phyloP scores from a whole-genome alignment of 1,140 invertebrate genomes.

The Halictus rubicundus region DNA sequence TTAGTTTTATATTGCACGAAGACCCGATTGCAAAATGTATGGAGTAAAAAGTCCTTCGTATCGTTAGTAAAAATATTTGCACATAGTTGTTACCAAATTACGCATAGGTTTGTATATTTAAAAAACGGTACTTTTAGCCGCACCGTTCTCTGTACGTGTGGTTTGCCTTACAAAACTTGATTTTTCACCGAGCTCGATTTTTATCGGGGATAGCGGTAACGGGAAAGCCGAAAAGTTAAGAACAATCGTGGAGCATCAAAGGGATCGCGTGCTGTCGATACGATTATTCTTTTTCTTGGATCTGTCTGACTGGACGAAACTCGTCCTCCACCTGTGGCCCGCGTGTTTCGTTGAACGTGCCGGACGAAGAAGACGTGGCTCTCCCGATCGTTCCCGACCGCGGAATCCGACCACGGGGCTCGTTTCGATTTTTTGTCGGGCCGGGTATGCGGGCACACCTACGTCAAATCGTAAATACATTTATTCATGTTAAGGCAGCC shows the following conservation, averaged over 20 bases:
- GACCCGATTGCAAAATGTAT: too few relatives aligned
- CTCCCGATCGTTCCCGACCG: slow-evolving; percentile 21
- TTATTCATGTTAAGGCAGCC: slow-evolving; percentile 67
- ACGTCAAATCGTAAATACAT: slow-evolving; percentile 70
- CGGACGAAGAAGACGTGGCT: slow-evolving; percentile 2
- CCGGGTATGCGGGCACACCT: slow-evolving; percentile 64
- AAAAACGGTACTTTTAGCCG: too few relatives aligned
- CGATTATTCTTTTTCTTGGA: slow-evolving; percentile 20
- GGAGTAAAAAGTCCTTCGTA: too few relatives aligned
- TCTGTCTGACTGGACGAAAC: slow-evolving; percentile 38
- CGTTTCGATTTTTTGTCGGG: slow-evolving; percentile 60
- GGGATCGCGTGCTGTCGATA: slow-evolving; percentile 50
- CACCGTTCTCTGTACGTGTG: too few relatives aligned
- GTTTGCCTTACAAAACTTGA: too few relatives aligned
- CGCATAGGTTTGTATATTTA: too few relatives aligned
- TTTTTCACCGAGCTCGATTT: too few relatives aligned
- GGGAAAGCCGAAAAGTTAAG: slow-evolving; percentile 28
- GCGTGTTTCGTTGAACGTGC: slow-evolving; percentile 47
- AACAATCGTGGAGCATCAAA: slow-evolving; percentile 55
- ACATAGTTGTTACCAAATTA: too few relatives aligned
- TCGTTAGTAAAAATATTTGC: too few relatives aligned
- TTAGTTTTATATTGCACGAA: too few relatives aligned
- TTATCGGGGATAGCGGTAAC: background rate
- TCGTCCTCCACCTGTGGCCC: slow-evolving; percentile 56
- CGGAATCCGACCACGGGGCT: slow-evolving; percentile 53